Conservation (phyloP, 2,888 invertebrate genomes). For the Trissolcus brochymenae region DNA sequence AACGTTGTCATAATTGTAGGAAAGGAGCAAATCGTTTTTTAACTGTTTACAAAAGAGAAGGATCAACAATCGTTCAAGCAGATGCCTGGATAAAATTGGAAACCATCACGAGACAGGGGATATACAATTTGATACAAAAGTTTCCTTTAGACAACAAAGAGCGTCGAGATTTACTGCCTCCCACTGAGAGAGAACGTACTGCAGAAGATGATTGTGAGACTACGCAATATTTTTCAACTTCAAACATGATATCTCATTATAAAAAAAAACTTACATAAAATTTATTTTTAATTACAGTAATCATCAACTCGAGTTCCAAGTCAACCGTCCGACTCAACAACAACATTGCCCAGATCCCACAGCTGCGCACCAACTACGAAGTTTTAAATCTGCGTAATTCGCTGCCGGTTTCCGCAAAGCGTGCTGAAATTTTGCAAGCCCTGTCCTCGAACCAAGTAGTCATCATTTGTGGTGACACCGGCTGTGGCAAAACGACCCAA, state of each 20-base stretch:
- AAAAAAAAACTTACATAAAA: background rate
- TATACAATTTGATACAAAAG: constrained; percentile 80
- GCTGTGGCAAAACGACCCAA: constrained; percentile 97
- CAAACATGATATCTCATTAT: no score
- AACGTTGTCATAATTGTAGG: constrained; percentile 66
- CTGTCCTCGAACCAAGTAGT: constrained; percentile 78
- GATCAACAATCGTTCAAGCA: constrained; percentile 82
- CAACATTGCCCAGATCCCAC: constrained; percentile 82
- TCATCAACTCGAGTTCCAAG: constrained; percentile 76
- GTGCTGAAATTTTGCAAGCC: constrained; percentile 82
- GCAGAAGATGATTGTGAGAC: constrained; percentile 74
- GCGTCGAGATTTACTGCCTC: constrained; percentile 83
- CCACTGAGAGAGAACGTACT: constrained; percentile 82
- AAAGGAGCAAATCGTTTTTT: constrained; percentile 82
- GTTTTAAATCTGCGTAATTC: constrained; percentile 80
- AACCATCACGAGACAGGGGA: constrained; percentile 81
- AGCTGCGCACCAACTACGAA: constrained; percentile 78
- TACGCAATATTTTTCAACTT: background rate
- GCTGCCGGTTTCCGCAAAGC: constrained; percentile 83
- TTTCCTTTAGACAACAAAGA: constrained; percentile 84
- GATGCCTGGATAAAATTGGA: constrained; percentile 82
- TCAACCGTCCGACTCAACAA: constrained; percentile 83
- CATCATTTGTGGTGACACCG: constrained; percentile 90
- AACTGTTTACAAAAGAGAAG: constrained; percentile 84
- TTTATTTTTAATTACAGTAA: constrained; percentile 65